Conservation (phyloP, 2,797 vertebrate species). For the Trachops cirrhosus region DNA sequence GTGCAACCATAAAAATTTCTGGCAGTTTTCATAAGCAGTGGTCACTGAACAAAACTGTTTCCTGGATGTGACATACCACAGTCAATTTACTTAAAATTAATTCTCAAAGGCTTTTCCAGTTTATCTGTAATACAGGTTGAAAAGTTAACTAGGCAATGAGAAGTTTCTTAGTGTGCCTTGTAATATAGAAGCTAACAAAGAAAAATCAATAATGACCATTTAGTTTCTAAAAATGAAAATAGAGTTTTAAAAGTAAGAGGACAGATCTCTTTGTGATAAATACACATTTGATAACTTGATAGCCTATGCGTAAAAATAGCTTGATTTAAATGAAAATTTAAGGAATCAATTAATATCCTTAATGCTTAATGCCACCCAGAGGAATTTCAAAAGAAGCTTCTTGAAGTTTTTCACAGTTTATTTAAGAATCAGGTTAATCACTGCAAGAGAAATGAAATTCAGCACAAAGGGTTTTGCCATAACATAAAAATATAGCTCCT, state of each 20-base stretch:
- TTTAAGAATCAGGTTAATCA: constrained; percentile 54
- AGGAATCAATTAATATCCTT: constrained; percentile 63
- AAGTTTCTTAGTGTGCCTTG: not conserved
- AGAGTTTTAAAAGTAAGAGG: constrained; percentile 37
- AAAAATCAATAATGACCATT: constrained; percentile 68
- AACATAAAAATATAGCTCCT: constrained; percentile 17
- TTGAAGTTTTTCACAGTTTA: constrained; percentile 49
- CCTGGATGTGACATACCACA: not conserved
- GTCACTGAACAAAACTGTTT: not conserved
- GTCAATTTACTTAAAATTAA: not conserved
- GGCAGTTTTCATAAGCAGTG: not conserved
- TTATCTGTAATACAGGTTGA: not conserved
- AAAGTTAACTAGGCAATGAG: not conserved
- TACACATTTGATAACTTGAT: constrained; percentile 55
- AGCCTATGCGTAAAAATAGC: constrained; percentile 58
- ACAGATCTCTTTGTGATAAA: constrained; percentile 60
- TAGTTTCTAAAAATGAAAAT: constrained; percentile 66
- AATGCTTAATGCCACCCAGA: constrained; percentile 49
- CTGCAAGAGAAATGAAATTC: constrained; percentile 29
- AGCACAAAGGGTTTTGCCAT: constrained; percentile 19
- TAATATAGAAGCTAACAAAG: not conserved
- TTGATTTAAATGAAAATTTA: constrained; percentile 59
- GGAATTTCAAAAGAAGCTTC: not conserved
- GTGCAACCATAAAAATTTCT: constrained; percentile 11
- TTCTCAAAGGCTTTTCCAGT: not conserved